phyloP scores from a whole-genome alignment of 2,113 vertebrate genomes.

The Irena cyanogastra region DNA sequence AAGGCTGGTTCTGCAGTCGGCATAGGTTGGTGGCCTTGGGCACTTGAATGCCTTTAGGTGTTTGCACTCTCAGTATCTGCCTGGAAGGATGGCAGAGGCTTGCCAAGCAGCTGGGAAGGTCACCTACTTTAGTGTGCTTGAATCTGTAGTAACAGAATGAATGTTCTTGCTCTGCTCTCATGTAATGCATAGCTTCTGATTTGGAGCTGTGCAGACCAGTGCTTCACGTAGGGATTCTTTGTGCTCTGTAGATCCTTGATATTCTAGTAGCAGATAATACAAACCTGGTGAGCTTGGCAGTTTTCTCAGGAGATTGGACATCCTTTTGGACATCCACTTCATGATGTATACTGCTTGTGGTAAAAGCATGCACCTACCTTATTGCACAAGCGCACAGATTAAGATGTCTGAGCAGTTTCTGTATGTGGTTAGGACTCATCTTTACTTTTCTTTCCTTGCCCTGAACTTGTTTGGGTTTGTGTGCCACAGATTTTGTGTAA shows the following conservation, averaged over 20 bases:
- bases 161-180: not conserved
- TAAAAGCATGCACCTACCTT: not conserved
- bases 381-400: not conserved
- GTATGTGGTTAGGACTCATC: not conserved
- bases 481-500: not conserved
- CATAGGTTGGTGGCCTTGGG: not conserved
- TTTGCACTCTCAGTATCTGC: not conserved
- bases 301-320: not conserved
- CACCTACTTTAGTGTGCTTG: not conserved
- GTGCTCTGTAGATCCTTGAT: not conserved
- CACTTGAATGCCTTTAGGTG: not conserved
- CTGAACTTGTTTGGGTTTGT: not conserved
- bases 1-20: not conserved
- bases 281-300: not conserved
- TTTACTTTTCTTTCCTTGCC: not conserved
- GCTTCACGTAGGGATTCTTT: not conserved
- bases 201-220: not conserved
- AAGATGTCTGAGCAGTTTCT: not conserved
- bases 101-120: not conserved
- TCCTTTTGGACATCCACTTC: not conserved
- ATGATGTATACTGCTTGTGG: not conserved
- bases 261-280: not conserved
- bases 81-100: not conserved
- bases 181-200: not conserved
- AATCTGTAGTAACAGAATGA: not conserved